Evolutionary conservation across 2,888 invertebrate species (phyloP), one percentile per base, ranked within the genome.

Genomic region (Polymixis flavicincta): DNA sequence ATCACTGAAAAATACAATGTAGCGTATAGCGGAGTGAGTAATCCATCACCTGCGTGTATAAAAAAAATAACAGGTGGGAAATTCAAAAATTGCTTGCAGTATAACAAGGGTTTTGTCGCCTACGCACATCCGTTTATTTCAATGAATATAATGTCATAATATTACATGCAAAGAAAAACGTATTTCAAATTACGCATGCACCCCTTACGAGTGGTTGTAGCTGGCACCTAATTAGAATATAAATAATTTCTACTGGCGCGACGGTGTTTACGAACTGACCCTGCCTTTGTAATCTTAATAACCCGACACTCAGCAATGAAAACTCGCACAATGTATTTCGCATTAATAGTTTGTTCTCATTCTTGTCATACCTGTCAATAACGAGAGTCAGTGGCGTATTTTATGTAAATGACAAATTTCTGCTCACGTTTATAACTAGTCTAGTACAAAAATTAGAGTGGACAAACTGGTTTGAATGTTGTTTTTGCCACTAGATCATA

Each of bases 221-320:
- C 92, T 92, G 93, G 93, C 94, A 95, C 92, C 92, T 94, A 94
- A 95, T 95, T 95, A 95, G 91, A 95, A 95, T 96, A 94, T 94
- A 93, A 95, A 95, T 94, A 93, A 76, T 82, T 59, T 93, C 92
- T 91, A 93, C 92, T 89, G 92, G 89, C 90, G 90, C 89, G 92
- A 90, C 91, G 91, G 88, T 91, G 92, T 93, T 94, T 92, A 94
- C 91, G 91, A 92, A 93, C 94, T 95, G 94, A 94, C 94, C 94
- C 92, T 88, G 89, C 90, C 89, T 93, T 93, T 94, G 92, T 93
- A 92, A 94, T 93, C 93, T 91, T 93, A 93, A 93, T 93, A 94
- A 92, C 89, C 89, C 88, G 89, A 88, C 89, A 89, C 82, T 85
- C 82, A 67, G 86, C 86, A 88, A 89, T 91, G 90, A 92, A 90